Base-by-base conservation (phyloP, 2,888 invertebrate genomes). In the Nephrotoma flavescens region DNA sequence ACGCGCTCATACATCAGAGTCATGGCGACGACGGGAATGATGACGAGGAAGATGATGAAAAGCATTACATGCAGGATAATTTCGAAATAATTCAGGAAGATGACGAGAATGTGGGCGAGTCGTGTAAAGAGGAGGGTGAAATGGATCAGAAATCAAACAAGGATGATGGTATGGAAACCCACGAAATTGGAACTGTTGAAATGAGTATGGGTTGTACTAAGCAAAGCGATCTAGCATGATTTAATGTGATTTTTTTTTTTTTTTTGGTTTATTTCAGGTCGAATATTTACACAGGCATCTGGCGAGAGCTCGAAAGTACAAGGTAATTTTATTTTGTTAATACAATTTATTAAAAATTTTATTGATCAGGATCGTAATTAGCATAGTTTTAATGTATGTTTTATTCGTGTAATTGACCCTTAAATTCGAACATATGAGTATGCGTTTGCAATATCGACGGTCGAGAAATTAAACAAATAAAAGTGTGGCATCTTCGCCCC, bases 121-220 rank as follows among this genome's bases (percentile, higher is more conserved):
- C 84, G 41, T 42, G 41, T 42, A 84, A 84, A 31, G 84, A 84
- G 42, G 84, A 84, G 12, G 42, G 41, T 41, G 42, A 84, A 42
- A 9, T 42, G 6, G 84, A 84, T 42, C n/a, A 1, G 84, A 42
- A 84, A 15, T 84, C 84, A n/a, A 84, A 42, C 15, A 41, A 84
- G 42, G 42, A 42, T 3, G 84, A 42, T 84, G 84, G 42, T n/a
- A 71, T 86, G 42, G 91, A 91, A 84, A 90, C 89, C 87, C 88
- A 90, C 0, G 91, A 91, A 87, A 91, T 91, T 83, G 88, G 88
- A 47, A 89, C 91, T 86, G 90, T 91, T 52, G 91, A 91, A 89
- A 91, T 91, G 91, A 90, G 91, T 90, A 88, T 88, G 88, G 7
- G 45, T 6, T 71, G 31, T 7, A 57, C 5, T 71, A 31, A 31